A percentile compares a stretch with the other conserved stretches of the same genome.
These are phyloP conservation scores for Pyxicephalus adspersus DNA, from an alignment of 2,113 vertebrate species.

Conservation along the genomic window DNA sequence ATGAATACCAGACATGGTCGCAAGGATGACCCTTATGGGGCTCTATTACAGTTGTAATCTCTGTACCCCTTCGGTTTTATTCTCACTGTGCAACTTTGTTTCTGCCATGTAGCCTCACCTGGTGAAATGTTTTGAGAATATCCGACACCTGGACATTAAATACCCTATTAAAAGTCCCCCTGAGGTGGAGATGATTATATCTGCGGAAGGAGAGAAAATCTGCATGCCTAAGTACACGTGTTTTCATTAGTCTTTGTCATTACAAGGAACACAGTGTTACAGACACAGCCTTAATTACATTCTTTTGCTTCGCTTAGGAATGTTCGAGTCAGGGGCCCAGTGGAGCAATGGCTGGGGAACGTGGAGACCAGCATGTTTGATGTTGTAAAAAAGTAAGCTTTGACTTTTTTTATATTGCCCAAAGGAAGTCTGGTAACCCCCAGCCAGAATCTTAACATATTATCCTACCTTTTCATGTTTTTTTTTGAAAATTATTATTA, in stretches of 20 bases:
- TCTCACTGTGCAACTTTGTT: background rate
- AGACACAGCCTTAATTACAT: background rate
- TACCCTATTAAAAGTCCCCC: constrained; percentile 63
- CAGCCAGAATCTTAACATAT: too few species aligned
- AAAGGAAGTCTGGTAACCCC: too few species aligned
- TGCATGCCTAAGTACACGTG: constrained; percentile 66
- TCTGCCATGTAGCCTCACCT: constrained; percentile 66
- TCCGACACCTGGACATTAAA: constrained; percentile 65
- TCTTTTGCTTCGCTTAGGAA: constrained; percentile 60
- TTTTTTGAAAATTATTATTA: too few species aligned
- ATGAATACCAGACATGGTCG: too few species aligned
- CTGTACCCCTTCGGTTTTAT: too few species aligned
- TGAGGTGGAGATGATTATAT: constrained; percentile 64
- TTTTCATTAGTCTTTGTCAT: constrained; percentile 24
- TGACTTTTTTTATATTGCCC: background rate
- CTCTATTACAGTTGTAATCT: too few species aligned
- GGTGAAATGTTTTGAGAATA: constrained; percentile 71
- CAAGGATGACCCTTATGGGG: too few species aligned
- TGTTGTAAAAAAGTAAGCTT: constrained; percentile 69
- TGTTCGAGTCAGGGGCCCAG: constrained; percentile 66
- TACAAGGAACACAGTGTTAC: background rate
- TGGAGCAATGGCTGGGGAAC: constrained; percentile 72
- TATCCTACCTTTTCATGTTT: too few species aligned
- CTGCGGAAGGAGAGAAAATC: constrained; percentile 70
- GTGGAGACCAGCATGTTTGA: constrained; percentile 72